Base-by-base conservation (phyloP, 2,888 invertebrate genomes). In the Leptogaster cylindrica region DNA sequence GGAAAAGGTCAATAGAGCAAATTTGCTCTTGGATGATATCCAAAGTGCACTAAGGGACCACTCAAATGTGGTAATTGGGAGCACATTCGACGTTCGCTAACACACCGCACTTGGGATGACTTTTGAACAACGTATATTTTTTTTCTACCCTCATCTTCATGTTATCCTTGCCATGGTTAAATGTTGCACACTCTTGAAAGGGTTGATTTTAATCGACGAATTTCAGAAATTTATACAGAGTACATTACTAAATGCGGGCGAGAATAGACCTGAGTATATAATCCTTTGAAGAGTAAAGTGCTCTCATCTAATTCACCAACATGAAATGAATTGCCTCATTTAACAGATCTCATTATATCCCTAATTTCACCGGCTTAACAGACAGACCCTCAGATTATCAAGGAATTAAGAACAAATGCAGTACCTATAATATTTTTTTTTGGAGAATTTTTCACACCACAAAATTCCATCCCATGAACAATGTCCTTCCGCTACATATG, bases 401-500 rank as follows among this genome's bases (percentile, higher is more conserved):
- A 12, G 5, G n/a, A 36, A 2, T 31, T 6, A 31, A 31, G 6
- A 12, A 7, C 7, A 12, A 3, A 23, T n/a, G 46, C 2, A 0
- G 20, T n/a, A 23, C 20, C n/a, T n/a, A n/a, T n/a, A n/a, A n/a
- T n/a, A n/a, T n/a, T n/a, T n/a, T n/a, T n/a, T n/a, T n/a, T n/a
- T n/a, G n/a, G n/a, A n/a, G n/a, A n/a, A n/a, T n/a, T n/a, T n/a
- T n/a, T n/a, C n/a, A n/a, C n/a, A n/a, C n/a, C n/a, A n/a, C n/a
- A n/a, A n/a, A n/a, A n/a, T n/a, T n/a, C 44, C 61, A 28, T 44
- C 20, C 61, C 44, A 48, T 48, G 61, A 61, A 61, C 61, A 27
- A 61, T 44, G 44, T 61, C 61, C 61, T 61, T 61, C 61, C 61
- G 23, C 16, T 14, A 61, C 25, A 28, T 44, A 44, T 61, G 61